Base-by-base conservation (phyloP, 1,140 invertebrate species). In the Leguminivora glycinivorella region DNA sequence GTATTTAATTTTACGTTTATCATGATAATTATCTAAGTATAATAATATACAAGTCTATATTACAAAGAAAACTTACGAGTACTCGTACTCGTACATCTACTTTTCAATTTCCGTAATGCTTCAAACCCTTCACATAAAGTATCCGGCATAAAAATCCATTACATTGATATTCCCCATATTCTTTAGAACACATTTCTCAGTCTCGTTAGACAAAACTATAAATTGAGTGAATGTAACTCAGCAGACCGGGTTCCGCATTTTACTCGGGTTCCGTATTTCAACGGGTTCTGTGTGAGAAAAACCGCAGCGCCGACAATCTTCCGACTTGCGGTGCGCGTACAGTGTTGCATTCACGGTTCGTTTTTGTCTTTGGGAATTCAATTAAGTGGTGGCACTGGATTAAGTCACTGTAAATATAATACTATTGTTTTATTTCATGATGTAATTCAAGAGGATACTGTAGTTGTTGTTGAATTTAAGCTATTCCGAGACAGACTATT, bases 151-250 rank as follows among this genome's bases (percentile, higher is more conserved):
- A 52, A 52, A 52, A 52, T 52, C 47, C 47, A 52, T 52, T 52
- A 52, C 19, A 22, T 22, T 52, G 47, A 52, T 52, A 52, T 52
- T 52, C 19, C 19, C 47, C 56, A 60, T 29, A 60, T 14, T 29
- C 25, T 12, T 6, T 29, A 60, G 25, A 26, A 60, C 26, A 60
- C 56, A 60, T 17, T 29, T 29, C 25, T 60, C 47, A 52, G 47
- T 52, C 47, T 52, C 47, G 47, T 60, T 60, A 63, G 58, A 63
- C 58, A 63, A 29, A 34, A 63, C 58, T 63, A 63, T 63, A 63
- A 63, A 63, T 63, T 63, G 58, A 63, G 58, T 63, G 58, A 63
- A 29, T 29, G 58, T 63, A 63, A 34, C 34, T 63, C 58, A 63
- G 17, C 9, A n/a, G 56, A 17, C 58, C 25, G 58, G 56, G 25